Base-by-base conservation (phyloP, 2,113 vertebrate genomes). In the Gavialis gangeticus region DNA sequence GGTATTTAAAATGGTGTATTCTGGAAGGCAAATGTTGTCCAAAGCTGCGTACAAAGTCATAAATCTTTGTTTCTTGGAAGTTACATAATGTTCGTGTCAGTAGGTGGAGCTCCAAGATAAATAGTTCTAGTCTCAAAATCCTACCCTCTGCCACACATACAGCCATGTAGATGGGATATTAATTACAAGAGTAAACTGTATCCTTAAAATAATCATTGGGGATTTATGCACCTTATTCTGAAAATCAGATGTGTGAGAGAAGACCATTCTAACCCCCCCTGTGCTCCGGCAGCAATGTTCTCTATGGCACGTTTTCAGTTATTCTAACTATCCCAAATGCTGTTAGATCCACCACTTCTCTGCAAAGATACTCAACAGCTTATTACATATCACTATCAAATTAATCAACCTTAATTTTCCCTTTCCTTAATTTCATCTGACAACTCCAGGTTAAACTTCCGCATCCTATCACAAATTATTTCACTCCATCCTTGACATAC, bases 51-150 rank as follows among this genome's bases (percentile, higher is more conserved):
- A 34, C 34, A 25, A 58, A 80, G 62, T 54, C 34, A 37, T 84
- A 15, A 55, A 56, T 55, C 7, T 28, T 10, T 85, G 25, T 3
- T 94, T 64, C 78, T 58, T 5, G 58, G 4, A 55, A 3, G 88
- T 66, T 16, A 58, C 93, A 60, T 57, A 6, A 13, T 69, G 24
- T 37, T 90, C 11, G 24, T 2, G 85, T 85, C 97, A 92, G 92
- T 83, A 97, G 97, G 95, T 96, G 96, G 97, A 93, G 96, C 95
- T 94, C 93, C 67, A 92, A 96, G 94, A 96, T 95, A 96, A 96
- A 95, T 64, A 81, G 27, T 95, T 85, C 73, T 64, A 59, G 84
- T 82, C 73, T 79, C 59, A 84, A 77, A 93, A 88, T 57, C 0
- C 12, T 76, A 57, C 82, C 76, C 63, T 85, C 93, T 66, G 60